A percentile compares a stretch with the other conserved stretches of the same genome.
These are phyloP conservation scores for Taphrorychus bicolor DNA, from an alignment of 2,888 invertebrate species.

Conservation along the genomic window DNA sequence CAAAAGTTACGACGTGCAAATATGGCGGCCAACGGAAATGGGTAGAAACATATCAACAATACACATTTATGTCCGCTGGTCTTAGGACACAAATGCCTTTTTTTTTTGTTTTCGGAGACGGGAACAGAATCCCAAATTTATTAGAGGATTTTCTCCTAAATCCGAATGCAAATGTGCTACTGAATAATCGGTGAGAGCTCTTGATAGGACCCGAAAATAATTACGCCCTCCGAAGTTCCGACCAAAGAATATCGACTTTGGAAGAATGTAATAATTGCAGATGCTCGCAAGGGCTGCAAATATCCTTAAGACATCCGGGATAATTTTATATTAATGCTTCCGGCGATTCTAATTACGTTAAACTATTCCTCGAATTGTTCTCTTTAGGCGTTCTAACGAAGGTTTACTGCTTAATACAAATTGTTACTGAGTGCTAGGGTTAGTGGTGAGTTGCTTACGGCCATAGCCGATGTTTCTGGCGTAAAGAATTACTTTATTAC, in stretches of 20 bases:
- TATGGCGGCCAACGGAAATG: not conserved
- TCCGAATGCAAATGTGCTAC: constrained; percentile 36
- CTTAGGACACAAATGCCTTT: not conserved
- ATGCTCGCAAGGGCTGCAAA: constrained; percentile 25
- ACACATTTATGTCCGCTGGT: not conserved
- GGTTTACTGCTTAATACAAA: constrained; percentile 26
- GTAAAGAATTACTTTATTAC: too few relatives aligned
- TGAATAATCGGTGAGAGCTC: constrained; percentile 30
- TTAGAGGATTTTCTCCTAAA: constrained; percentile 27
- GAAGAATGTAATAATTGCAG: constrained; percentile 35
- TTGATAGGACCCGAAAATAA: constrained; percentile 31
- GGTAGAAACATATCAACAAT: not conserved
- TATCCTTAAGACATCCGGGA: constrained; percentile 24
- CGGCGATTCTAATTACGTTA: constrained; percentile 25
- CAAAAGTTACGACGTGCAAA: not conserved
- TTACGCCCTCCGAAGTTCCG: constrained; percentile 19
- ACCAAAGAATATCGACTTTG: constrained; percentile 20
- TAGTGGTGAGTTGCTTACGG: too few relatives aligned
- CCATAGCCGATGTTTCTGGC: too few relatives aligned
- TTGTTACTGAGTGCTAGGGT: constrained; percentile 25
- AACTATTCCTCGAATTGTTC: constrained; percentile 29
- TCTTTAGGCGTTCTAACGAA: constrained; percentile 13
- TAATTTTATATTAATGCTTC: constrained; percentile 35
- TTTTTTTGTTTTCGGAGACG: not conserved
- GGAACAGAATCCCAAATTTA: constrained; percentile 27